Conservation (phyloP, 2,113 vertebrate genomes). For the Poecile atricapillus region DNA sequence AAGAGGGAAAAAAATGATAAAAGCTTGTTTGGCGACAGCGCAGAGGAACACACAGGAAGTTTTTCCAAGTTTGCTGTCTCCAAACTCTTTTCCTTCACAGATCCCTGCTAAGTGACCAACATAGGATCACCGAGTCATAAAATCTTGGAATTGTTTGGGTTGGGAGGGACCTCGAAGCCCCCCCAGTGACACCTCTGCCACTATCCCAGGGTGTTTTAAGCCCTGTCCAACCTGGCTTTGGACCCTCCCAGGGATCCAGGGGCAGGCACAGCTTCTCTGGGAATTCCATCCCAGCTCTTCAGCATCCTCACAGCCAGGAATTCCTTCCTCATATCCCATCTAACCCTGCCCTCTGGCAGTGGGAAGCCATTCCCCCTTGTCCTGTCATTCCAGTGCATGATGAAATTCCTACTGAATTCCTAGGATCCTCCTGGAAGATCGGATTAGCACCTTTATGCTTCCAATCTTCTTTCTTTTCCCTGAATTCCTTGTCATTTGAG, state of each 20-base stretch:
- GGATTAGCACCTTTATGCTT: accelerated
- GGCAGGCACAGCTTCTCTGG: neutral
- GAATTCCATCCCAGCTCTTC: neutral
- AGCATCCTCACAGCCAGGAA: neutral
- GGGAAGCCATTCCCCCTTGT: neutral
- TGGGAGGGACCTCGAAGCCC: neutral
- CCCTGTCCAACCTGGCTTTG: neutral
- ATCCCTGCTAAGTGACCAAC: accelerated
- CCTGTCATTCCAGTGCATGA: neutral
- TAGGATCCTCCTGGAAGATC: neutral
- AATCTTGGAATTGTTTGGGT: neutral
- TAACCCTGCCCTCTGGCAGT: neutral
- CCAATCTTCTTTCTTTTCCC: neutral
- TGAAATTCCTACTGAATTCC: neutral
- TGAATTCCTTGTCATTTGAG: neutral
- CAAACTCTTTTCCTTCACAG: neutral
- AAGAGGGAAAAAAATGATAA: neutral
- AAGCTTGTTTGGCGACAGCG: neutral
- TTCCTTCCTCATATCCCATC: neutral
- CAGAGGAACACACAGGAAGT: neutral
- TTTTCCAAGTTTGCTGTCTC: neutral
- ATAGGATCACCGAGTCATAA: neutral
- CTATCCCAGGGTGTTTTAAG: accelerated
- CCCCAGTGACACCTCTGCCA: neutral
- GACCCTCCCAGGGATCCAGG: neutral